These are phyloP conservation scores for Schlechtendalia chinensis DNA, from an alignment of 1,140 invertebrate species.

Conservation along the genomic window DNA sequence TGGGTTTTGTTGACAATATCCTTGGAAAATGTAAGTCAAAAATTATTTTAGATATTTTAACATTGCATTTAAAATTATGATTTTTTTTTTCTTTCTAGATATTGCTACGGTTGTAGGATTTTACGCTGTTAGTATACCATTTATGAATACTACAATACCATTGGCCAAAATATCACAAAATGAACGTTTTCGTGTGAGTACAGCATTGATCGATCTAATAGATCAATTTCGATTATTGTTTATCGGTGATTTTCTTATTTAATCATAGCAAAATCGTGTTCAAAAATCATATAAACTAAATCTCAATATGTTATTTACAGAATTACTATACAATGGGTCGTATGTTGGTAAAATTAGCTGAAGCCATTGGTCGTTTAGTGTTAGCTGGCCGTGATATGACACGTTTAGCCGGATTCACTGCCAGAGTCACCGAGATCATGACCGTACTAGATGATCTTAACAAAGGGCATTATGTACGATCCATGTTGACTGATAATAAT, in stretches of 20 bases:
- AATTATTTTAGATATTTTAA: slow-evolving; percentile 1
- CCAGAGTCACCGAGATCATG: slow-evolving; percentile 86
- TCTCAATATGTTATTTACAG: slow-evolving; percentile 57
- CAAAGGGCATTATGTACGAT: slow-evolving; percentile 79
- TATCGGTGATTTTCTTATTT: no score
- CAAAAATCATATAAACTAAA: not conserved
- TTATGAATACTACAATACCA: slow-evolving; percentile 72
- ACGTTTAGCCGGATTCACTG: slow-evolving; percentile 88
- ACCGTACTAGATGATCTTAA: slow-evolving; percentile 85
- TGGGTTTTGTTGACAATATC: slow-evolving; percentile 95
- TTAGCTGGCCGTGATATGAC: slow-evolving; percentile 92
- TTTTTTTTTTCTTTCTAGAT: slow-evolving; percentile 64
- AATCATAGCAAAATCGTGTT: not conserved
- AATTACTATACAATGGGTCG: slow-evolving; percentile 94
- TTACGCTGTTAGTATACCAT: slow-evolving; percentile 90
- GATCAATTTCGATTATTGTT: no score
- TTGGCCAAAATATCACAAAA: slow-evolving; percentile 65
- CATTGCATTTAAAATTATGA: slow-evolving; percentile 26
- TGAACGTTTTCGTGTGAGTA: slow-evolving; percentile 68
- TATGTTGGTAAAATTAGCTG: slow-evolving; percentile 95
- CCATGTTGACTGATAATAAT: slow-evolving; percentile 71
- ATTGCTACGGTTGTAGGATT: slow-evolving; percentile 93
- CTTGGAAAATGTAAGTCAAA: slow-evolving; percentile 86
- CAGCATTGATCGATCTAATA: not conserved
- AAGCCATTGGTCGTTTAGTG: slow-evolving; percentile 92